phyloP scores from a whole-genome alignment of 1,140 invertebrate species.

The Euwallacea fornicatus region DNA sequence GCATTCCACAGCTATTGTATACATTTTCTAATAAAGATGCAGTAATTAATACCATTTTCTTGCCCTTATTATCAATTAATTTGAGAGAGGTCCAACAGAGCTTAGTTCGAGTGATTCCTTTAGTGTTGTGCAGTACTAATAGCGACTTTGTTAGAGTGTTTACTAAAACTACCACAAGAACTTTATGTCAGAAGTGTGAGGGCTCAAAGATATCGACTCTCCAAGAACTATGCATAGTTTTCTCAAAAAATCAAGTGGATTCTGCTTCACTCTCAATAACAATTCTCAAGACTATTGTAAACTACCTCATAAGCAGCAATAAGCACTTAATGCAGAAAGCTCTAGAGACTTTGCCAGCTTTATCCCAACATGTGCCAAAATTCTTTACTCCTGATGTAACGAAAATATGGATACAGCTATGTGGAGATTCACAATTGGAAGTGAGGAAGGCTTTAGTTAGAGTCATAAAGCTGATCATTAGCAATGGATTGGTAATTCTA shows the following conservation, averaged over 20 bases:
- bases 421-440: constrained; percentile 49
- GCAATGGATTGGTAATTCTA: constrained; percentile 46
- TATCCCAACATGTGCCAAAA: constrained; percentile 54
- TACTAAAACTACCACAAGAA: constrained; percentile 5
- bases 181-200: constrained; percentile 34
- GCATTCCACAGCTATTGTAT: constrained; percentile 33
- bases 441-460: constrained; percentile 51
- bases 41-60: constrained; percentile 34
- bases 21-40: constrained; percentile 39
- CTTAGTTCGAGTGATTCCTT: constrained; percentile 28
- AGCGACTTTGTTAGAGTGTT: constrained; percentile 26
- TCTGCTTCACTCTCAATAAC: not conserved
- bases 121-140: constrained; percentile 34
- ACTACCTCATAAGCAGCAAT: constrained; percentile 27
- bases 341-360: constrained; percentile 36
- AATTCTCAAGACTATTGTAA: constrained; percentile 38
- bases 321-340: constrained; percentile 31
- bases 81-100: constrained; percentile 17
- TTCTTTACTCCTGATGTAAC: constrained; percentile 53
- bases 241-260: constrained; percentile 21
- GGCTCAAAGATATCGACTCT: not conserved
- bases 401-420: constrained; percentile 52
- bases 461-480: constrained; percentile 47
- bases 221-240: not conserved
- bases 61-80: constrained; percentile 30